Evolutionary conservation across 2,888 invertebrate genomes (phyloP).

Genomic region (Sphaerophoria taeniata): DNA sequence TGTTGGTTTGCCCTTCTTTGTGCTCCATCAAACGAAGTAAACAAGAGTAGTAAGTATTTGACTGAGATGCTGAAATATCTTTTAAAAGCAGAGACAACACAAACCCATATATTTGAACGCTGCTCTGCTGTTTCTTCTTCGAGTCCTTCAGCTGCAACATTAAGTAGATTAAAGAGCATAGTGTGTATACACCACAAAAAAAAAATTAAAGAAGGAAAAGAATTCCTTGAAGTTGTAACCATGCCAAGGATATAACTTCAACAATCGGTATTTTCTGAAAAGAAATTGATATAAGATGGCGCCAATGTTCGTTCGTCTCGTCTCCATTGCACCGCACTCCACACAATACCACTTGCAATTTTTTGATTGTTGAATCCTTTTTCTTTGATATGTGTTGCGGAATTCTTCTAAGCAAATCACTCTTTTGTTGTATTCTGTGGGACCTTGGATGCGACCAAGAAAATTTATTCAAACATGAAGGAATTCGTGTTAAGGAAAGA

Average conservation of each 20-base stretch:
- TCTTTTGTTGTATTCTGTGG: not conserved
- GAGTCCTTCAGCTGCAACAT: slow-evolving; percentile 27
- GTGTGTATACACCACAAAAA: slow-evolving; percentile 9
- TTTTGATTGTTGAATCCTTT: slow-evolving; percentile 19
- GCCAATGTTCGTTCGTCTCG: not conserved
- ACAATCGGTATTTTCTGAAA: slow-evolving; percentile 5
- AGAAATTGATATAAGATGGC: not conserved
- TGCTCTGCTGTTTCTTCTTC: not conserved
- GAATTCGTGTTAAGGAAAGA: not conserved
- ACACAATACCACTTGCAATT: slow-evolving; percentile 7
- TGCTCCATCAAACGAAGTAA: slow-evolving; percentile 18
- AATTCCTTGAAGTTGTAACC: slow-evolving; percentile 39
- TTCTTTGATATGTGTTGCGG: not conserved
- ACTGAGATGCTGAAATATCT: slow-evolving; percentile 14
- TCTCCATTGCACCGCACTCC: too few relatives aligned
- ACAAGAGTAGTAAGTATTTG: slow-evolving; percentile 30
- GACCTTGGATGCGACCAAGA: not conserved
- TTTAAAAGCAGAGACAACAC: slow-evolving; percentile 4
- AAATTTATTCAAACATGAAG: not conserved
- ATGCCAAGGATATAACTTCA: slow-evolving; percentile 53
- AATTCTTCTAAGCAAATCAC: not conserved
- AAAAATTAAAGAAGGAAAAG: not conserved
- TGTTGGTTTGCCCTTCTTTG: too few relatives aligned
- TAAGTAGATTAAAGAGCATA: slow-evolving; percentile 55
- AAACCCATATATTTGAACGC: slow-evolving; percentile 18